These are phyloP conservation scores for Branchipolynoe longqiensis DNA, from an alignment of 2,888 invertebrate genomes.

Conservation along the genomic window DNA sequence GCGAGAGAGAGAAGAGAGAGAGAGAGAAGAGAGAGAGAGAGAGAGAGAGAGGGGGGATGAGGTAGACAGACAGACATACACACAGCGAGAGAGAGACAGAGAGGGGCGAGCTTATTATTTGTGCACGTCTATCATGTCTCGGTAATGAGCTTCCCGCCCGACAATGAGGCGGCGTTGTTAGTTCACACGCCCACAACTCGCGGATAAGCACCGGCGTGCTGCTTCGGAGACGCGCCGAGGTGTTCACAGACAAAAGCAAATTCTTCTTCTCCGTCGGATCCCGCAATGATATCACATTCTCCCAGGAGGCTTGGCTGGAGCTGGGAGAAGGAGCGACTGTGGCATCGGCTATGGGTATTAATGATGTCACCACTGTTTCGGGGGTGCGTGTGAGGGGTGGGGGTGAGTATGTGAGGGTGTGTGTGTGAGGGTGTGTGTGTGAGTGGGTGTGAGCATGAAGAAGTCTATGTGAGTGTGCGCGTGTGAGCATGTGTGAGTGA, in stretches of 20 bases:
- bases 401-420: background rate
- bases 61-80: too few species aligned
- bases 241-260: slow-evolving; percentile 21
- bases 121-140: slow-evolving; percentile 4
- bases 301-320: background rate
- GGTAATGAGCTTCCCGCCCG: slow-evolving; percentile 12
- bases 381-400: background rate
- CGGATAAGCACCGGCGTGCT: background rate
- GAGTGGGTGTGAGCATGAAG: too few species aligned
- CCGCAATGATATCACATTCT: slow-evolving; percentile 15
- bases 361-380: background rate
- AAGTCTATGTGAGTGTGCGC: too few species aligned
- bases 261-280: background rate
- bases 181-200: background rate
- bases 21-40: too few species aligned
- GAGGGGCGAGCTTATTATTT: slow-evolving; percentile 28
- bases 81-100: slow-evolving; percentile 12
- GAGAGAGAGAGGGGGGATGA: too few species aligned
- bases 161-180: background rate
- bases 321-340: too few species aligned
- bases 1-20: too few species aligned
- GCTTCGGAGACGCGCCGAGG: too few species aligned
- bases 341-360: background rate
- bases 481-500: too few species aligned
- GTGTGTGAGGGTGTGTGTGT: too few species aligned